Conservation (phyloP, 2,797 vertebrate genomes). For the Tachyglossus aculeatus region DNA sequence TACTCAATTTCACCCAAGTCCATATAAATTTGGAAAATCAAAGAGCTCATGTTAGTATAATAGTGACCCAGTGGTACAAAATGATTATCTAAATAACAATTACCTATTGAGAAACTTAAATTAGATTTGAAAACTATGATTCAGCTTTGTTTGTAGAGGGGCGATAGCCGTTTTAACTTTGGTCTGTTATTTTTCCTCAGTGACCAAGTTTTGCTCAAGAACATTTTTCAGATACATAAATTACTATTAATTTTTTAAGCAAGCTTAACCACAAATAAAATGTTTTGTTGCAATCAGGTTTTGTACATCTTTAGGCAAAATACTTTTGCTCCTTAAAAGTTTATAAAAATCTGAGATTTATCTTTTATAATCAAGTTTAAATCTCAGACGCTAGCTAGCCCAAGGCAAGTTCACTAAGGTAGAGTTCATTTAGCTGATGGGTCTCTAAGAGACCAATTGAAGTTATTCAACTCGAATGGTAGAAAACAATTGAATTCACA, state of each 20-base stretch:
- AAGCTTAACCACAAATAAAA: conserved; percentile 6
- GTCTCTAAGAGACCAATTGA: conserved; percentile 53
- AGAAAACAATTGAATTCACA: conserved; percentile 23
- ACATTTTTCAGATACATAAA: conserved; percentile 12
- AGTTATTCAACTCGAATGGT: background rate
- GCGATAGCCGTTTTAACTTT: conserved; percentile 15
- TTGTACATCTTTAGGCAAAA: conserved; percentile 8
- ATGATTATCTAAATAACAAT: conserved; percentile 16
- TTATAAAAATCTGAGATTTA: background rate
- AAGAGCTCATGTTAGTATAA: too few relatives aligned
- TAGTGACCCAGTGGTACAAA: background rate
- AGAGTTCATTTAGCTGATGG: conserved; percentile 47
- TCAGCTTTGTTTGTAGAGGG: conserved; percentile 30
- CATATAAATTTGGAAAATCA: too few relatives aligned
- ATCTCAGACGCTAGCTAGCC: background rate
- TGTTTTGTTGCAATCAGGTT: background rate
- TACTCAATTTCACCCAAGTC: too few relatives aligned
- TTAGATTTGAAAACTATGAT: conserved; percentile 33
- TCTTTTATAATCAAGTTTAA: conserved; percentile 22
- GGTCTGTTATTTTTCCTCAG: conserved; percentile 10
- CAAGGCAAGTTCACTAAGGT: conserved; percentile 26
- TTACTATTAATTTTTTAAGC: conserved; percentile 20
- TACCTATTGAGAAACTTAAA: conserved; percentile 19
- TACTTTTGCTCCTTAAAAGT: background rate
- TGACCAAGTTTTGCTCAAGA: background rate